These are phyloP conservation scores for Selenia dentaria DNA, from an alignment of 2,888 invertebrate genomes.

Conservation along the genomic window DNA sequence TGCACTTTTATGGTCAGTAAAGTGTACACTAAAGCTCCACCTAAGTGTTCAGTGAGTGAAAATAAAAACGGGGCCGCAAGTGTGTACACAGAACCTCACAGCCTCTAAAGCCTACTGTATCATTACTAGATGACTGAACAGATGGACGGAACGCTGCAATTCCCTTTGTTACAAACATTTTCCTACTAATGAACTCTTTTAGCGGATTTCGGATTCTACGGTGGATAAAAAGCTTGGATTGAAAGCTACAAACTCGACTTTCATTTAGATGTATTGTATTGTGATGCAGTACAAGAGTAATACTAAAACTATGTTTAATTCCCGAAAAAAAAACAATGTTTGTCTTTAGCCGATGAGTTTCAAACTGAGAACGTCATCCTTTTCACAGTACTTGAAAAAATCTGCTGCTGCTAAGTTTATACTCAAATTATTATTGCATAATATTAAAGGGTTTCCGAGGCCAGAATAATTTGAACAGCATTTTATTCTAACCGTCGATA, in stretches of 20 bases:
- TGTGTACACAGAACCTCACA: conserved; percentile 43
- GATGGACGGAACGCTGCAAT: conserved; percentile 58
- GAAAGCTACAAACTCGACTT: conserved; percentile 12
- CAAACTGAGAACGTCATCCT: no score
- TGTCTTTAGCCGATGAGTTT: no score
- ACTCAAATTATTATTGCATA: no score
- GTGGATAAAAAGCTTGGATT: conserved; percentile 25
- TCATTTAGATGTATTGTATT: conserved; percentile 24
- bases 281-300: no score
- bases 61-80: conserved; percentile 52
- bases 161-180: conserved; percentile 67
- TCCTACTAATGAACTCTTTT: conserved; percentile 37
- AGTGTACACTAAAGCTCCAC: conserved; percentile 47
- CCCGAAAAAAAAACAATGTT: no score
- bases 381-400: no score
- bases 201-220: conserved; percentile 22
- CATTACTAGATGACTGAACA: conserved; percentile 73
- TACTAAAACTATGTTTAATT: no score
- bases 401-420: no score
- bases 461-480: no score
- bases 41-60: conserved; percentile 58
- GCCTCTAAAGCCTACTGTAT: conserved; percentile 53
- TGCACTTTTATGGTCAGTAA: conserved; percentile 49
- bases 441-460: no score
- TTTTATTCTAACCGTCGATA: no score